phyloP scores from a whole-genome alignment of 2,888 invertebrate species.

The Alviniconcha strummeri region DNA sequence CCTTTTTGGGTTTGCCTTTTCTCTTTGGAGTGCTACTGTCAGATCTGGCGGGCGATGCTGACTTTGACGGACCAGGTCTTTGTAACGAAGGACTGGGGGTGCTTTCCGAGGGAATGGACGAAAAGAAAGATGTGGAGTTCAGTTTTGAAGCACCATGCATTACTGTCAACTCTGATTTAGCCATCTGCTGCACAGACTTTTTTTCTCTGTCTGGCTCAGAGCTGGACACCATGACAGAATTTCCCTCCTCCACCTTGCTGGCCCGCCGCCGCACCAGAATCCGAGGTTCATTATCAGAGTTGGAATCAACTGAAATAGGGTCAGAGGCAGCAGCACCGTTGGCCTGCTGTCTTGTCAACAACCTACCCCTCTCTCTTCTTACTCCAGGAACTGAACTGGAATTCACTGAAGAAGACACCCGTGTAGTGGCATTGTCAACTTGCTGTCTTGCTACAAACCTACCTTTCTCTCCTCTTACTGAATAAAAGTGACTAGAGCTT shows the following conservation, averaged over 20 bases:
- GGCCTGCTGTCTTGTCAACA: too few relatives aligned
- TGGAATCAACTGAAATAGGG: not conserved
- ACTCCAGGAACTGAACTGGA: too few relatives aligned
- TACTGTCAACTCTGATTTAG: too few relatives aligned
- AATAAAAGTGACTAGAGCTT: not conserved
- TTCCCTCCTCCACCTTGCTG: not conserved
- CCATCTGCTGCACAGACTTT: too few relatives aligned
- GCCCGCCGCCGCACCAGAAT: not conserved
- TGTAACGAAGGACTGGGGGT: too few relatives aligned
- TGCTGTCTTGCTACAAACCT: constrained; percentile 7
- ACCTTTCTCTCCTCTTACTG: constrained; percentile 6
- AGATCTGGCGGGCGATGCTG: not conserved
- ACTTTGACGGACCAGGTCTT: too few relatives aligned
- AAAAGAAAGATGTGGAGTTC: not conserved
- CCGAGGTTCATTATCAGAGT: constrained; percentile 16
- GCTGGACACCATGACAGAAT: not conserved
- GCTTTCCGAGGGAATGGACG: not conserved
- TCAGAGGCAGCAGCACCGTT: not conserved
- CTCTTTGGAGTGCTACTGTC: not conserved
- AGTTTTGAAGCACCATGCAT: too few relatives aligned
- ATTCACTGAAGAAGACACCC: not conserved
- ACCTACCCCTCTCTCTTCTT: too few relatives aligned
- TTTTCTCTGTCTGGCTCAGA: not conserved
- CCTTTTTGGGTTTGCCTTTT: constrained; percentile 28
- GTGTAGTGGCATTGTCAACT: not conserved